phyloP scores from a whole-genome alignment of 2,113 vertebrate species.

The Brachirus orientalis region DNA sequence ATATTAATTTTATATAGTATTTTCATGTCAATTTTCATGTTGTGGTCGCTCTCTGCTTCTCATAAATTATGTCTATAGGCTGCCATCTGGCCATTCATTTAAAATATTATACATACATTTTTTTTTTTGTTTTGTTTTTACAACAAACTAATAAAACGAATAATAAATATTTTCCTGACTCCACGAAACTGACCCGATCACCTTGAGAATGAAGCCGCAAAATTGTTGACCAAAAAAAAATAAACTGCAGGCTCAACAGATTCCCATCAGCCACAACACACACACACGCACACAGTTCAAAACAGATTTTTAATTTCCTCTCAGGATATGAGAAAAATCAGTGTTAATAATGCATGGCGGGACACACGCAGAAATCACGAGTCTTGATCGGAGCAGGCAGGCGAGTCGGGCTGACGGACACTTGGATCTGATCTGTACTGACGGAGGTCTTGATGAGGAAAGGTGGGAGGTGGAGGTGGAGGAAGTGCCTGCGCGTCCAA shows the following conservation, averaged over 20 bases:
- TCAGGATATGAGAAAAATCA: constrained; percentile 78
- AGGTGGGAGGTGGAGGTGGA: constrained; percentile 10
- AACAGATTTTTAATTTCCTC: constrained; percentile 78
- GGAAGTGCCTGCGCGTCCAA: constrained; percentile 27
- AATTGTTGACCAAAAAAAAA: constrained; percentile 4
- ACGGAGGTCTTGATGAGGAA: constrained; percentile 68
- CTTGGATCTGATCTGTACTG: constrained; percentile 66
- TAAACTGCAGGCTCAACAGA: constrained; percentile 37
- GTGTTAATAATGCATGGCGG: constrained; percentile 73
- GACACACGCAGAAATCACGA: constrained; percentile 34
- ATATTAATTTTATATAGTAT: too few relatives aligned
- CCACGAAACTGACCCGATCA: background rate
- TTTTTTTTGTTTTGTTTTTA: too few relatives aligned
- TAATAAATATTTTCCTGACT: too few relatives aligned
- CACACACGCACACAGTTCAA: constrained; percentile 13
- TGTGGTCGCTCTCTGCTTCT: too few relatives aligned
- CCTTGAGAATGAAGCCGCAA: constrained; percentile 13
- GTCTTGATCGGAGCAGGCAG: constrained; percentile 49
- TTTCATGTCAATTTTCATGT: too few relatives aligned
- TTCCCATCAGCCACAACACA: constrained; percentile 35
- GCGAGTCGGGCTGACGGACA: constrained; percentile 51
- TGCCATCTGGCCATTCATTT: too few relatives aligned
- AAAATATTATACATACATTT: too few relatives aligned
- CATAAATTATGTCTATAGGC: too few relatives aligned
- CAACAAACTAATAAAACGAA: too few relatives aligned